A percentile compares a stretch with the other conserved stretches of the same genome.
These are phyloP conservation scores for Diaphora mendica DNA, from an alignment of 2,888 invertebrate species.

Conservation along the genomic window DNA sequence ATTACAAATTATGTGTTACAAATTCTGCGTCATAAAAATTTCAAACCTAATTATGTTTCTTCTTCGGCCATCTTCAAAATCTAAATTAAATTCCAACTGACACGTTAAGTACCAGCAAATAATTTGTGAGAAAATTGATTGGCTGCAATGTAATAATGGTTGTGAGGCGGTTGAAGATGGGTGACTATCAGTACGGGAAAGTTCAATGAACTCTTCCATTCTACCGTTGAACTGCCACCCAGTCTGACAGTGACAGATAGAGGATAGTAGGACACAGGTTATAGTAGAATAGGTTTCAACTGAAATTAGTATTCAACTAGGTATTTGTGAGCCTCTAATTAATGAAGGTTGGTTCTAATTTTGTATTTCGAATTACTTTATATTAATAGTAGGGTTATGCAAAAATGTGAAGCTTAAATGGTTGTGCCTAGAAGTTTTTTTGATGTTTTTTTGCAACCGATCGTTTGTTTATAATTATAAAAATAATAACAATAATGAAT, in stretches of 20 bases:
- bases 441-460: background rate
- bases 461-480: background rate
- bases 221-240: slow-evolving; percentile 18
- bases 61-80: slow-evolving; percentile 4
- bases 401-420: background rate
- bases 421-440: background rate
- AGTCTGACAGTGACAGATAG: slow-evolving; percentile 59
- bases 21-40: slow-evolving; percentile 20
- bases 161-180: slow-evolving; percentile 5
- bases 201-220: slow-evolving; percentile 45
- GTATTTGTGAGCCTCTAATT: slow-evolving; percentile 16
- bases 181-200: slow-evolving; percentile 44
- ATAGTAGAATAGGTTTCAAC: slow-evolving; percentile 5
- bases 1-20: slow-evolving; percentile 15
- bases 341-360: slow-evolving; percentile 13
- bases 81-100: slow-evolving; percentile 9
- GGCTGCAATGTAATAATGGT: slow-evolving; percentile 29
- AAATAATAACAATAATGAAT: too few species aligned
- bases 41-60: slow-evolving; percentile 18
- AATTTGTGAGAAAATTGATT: slow-evolving; percentile 23
- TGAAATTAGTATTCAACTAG: slow-evolving; percentile 32
- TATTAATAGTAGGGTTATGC: slow-evolving; percentile 15
- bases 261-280: background rate
- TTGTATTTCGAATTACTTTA: slow-evolving; percentile 21
- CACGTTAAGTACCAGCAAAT: background rate